Evolutionary conservation across 1,140 invertebrate species (phyloP), one percentile per base, ranked within the genome.

Genomic region (Trypoxylus dichotomus): DNA sequence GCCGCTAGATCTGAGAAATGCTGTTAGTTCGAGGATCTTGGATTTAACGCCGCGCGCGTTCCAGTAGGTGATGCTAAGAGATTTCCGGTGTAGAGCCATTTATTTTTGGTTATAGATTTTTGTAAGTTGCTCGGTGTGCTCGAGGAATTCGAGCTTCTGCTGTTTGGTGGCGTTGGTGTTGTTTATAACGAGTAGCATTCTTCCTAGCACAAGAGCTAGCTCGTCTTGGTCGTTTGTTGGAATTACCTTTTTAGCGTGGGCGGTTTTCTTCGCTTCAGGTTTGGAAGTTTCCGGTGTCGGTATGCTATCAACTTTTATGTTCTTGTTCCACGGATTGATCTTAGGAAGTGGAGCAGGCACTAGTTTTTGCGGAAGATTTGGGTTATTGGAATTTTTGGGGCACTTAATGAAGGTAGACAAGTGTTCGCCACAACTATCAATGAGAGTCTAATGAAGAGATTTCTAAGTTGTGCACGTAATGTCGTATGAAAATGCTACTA

Each of bases 391-490:
- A 15, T 74, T 78, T 27, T 27, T 58, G 32, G 77, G 60, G 73
- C 85, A 87, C 11, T 83, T 54, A 73, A 74, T 83, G 32, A 81
- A 86, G 42, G 77, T 86, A 6, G 85, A 84, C 5, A 84, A 84
- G 75, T 87, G 86, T 6, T 81, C 79, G 7, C 78, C 81, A 13
- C 71, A n/a, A n/a, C n/a, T n/a, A 29, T 68, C 24, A 29, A 3
- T 68, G 7, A 27, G n/a, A n/a, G n/a, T n/a, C n/a, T n/a, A n/a
- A n/a, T n/a, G n/a, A n/a, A n/a, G n/a, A n/a, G n/a, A n/a, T n/a
- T 24, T 27, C 15, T 7, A 68, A 27, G 60, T 10, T 68, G 21
- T 27, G 24, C 13, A 27, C 27, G 25, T 24, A 60, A 19, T 60
- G n/a, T 21, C 58, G n/a, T n/a, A n/a, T n/a, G n/a, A n/a, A n/a